Percentiles rank a stretch among this genome's conserved stretches.
Conservation (phyloP, 1,140 invertebrate genomes). For the Temnothorax nylanderi region DNA sequence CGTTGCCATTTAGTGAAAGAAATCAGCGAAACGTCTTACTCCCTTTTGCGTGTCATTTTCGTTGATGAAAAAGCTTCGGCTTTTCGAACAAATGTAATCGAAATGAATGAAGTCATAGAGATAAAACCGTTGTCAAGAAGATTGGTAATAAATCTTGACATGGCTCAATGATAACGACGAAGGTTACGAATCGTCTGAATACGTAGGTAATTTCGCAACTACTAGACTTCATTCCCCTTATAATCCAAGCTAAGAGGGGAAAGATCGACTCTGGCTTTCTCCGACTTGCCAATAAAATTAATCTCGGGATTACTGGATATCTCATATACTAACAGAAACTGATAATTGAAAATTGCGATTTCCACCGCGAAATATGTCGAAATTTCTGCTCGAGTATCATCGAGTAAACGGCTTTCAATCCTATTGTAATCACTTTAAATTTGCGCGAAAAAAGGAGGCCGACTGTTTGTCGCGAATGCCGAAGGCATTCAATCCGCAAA, state of each 20-base stretch:
- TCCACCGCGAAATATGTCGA: not conserved
- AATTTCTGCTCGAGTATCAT: not conserved
- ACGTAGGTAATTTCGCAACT: constrained; percentile 21
- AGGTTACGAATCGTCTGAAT: not conserved
- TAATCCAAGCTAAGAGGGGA: not conserved
- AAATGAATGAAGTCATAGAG: constrained; percentile 11
- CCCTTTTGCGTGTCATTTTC: not conserved
- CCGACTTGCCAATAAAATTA: constrained; percentile 1
- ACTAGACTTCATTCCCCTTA: not conserved
- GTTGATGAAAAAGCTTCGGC: constrained; percentile 11
- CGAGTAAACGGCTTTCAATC: not conserved
- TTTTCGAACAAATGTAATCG: constrained; percentile 7
- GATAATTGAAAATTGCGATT: constrained; percentile 15
- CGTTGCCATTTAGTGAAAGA: not conserved
- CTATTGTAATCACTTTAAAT: not conserved
- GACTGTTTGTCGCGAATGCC: not conserved
- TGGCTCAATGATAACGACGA: constrained; percentile 8
- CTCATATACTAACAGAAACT: not conserved
- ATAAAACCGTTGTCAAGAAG: constrained; percentile 1
- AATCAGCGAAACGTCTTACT: not conserved
- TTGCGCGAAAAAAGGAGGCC: not conserved
- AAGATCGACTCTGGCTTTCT: not conserved
- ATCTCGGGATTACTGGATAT: not conserved
- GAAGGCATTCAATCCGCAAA: constrained; percentile 1
- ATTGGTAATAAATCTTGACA: not conserved